Conservation (phyloP, 2,113 vertebrate genomes). For the Muscicapa adusta region DNA sequence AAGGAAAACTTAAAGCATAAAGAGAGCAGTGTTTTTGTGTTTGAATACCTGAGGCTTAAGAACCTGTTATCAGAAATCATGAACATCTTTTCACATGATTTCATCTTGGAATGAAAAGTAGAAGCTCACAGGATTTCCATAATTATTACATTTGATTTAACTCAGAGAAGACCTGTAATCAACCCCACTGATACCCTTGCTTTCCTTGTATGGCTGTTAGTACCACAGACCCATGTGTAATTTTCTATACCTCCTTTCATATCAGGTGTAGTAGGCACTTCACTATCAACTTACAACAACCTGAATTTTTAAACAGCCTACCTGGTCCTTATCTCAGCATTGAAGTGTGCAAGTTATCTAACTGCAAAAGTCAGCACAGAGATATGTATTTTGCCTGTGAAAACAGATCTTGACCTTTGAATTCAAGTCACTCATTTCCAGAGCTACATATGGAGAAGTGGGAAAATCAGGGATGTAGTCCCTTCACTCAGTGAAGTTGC, state of each 20-base stretch:
- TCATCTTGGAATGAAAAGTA: neutral
- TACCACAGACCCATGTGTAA: neutral
- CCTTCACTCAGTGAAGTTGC: neutral
- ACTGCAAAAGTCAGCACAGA: neutral
- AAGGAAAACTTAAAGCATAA: neutral
- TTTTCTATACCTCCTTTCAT: neutral
- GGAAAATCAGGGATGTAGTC: neutral
- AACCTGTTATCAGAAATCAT: neutral
- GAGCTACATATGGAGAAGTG: neutral
- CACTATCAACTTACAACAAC: conserved; percentile 17
- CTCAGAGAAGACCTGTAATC: neutral
- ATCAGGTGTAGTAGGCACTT: neutral
- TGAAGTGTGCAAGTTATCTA: conserved; percentile 13
- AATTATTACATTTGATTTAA: neutral
- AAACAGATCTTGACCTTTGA: conserved; percentile 43
- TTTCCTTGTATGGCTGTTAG: neutral
- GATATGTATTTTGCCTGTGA: conserved; percentile 30
- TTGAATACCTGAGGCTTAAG: neutral
- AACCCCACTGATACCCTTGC: neutral
- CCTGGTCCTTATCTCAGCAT: conserved; percentile 2
- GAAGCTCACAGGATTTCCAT: neutral
- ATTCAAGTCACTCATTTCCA: conserved; percentile 17
- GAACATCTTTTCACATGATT: neutral
- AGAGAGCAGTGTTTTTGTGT: neutral
- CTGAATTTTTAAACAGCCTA: conserved; percentile 27